phyloP scores from a whole-genome alignment of 2,888 invertebrate genomes.

The Anoplius nigerrimus region DNA sequence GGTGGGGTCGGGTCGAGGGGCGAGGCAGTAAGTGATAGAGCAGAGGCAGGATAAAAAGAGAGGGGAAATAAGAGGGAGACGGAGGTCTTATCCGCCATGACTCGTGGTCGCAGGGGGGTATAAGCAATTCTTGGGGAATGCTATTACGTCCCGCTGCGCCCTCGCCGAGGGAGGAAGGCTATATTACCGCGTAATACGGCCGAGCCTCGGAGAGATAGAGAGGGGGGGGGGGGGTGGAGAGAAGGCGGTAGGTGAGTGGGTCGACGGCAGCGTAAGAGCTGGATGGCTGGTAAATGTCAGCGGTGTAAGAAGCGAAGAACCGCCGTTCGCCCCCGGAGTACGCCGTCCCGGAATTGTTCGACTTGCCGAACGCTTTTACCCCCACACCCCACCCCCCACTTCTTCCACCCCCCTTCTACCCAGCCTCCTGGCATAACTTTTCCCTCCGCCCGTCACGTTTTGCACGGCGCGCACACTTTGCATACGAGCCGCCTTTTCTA shows the following conservation, averaged over 20 bases:
- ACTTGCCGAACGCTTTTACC: constrained; percentile 46
- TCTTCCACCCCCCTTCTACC: too few relatives aligned
- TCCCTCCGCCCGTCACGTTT: constrained; percentile 16
- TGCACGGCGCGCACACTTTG: constrained; percentile 20
- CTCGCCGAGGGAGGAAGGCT: constrained; percentile 53
- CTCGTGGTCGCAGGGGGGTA: constrained; percentile 51
- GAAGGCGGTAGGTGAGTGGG: constrained; percentile 24
- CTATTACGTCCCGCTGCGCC: constrained; percentile 59
- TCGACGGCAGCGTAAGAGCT: neutral
- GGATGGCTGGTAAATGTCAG: constrained; percentile 53
- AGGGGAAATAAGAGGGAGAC: constrained; percentile 36
- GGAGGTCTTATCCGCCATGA: constrained; percentile 55
- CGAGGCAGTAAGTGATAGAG: constrained; percentile 5
- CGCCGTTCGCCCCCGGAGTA: constrained; percentile 10
- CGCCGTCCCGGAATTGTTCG: constrained; percentile 35
- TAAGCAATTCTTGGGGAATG: constrained; percentile 62
- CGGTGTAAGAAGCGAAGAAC: constrained; percentile 39
- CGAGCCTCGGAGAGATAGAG: constrained; percentile 40
- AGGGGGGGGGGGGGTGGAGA: constrained; percentile 14
- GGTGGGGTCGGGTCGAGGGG: constrained; percentile 24
- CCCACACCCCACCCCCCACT: neutral
- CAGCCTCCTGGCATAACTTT: constrained; percentile 4
- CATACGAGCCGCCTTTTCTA: neutral
- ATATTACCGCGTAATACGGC: constrained; percentile 59
- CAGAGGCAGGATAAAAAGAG: constrained; percentile 24